Base-by-base conservation (phyloP, 2,888 invertebrate genomes). In the Ectobius pallidus region DNA sequence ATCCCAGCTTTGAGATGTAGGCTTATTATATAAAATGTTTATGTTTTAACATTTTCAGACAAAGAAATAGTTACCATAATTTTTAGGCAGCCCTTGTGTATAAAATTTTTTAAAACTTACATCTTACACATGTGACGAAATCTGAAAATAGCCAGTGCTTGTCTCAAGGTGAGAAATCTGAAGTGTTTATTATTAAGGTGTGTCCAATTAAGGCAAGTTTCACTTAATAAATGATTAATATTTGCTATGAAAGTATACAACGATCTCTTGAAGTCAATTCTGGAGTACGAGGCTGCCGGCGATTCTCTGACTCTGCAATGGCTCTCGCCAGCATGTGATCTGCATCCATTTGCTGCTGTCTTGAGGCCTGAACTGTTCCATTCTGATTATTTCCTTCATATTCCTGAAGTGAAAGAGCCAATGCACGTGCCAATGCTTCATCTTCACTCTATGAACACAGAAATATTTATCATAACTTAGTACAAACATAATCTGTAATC, bases 351-450 rank as follows among this genome's bases (percentile, higher is more conserved):
- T 58, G 58, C 30, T 58, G 58, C 58, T 58, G 27, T 25, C 27
- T 14, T n/a, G 16, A 14, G 30, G 4, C 27, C 11, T 7, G 6
- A 30, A 58, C 7, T 4, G 58, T n/a, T 22, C 30, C 58, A 58
- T 58, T 58, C 27, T 22, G 32, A 30, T 58, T 1, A n/a, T 4
- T 58, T 30, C n/a, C 22, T 2, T n/a, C 2, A 7, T 27, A 58
- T 30, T 58, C 58, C n/a, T 58, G 30, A 58, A 58, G 58, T 30
- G 58, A 58, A 16, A 58, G 58, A 1, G 58, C 58, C 14, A 58
- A 11, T n/a, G 58, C 58, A 30, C 58, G 58, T 27, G 58, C 58
- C 30, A 58, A 58, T 16, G 58, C 58, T n/a, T 58, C 58, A n/a
- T 58, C 58, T 58, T 58, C 58, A 58, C 30, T 58, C 58, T 58